These are phyloP conservation scores for Cossypha caffra DNA, from an alignment of 2,797 vertebrate genomes.

Conservation along the genomic window DNA sequence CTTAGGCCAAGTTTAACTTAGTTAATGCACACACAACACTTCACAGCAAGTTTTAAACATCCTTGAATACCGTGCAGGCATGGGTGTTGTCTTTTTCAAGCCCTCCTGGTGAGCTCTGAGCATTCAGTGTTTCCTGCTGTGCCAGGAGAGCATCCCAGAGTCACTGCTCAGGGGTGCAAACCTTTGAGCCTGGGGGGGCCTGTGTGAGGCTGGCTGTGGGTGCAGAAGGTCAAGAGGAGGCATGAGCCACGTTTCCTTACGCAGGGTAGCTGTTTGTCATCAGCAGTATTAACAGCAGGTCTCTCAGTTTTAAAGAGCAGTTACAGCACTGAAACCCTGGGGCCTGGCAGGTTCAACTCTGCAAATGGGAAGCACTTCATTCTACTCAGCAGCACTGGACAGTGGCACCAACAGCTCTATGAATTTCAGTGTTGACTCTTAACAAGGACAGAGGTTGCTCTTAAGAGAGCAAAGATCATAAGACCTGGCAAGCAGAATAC, in stretches of 20 bases:
- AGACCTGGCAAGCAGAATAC: neutral
- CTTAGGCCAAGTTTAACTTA: neutral
- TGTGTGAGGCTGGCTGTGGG: fast-evolving
- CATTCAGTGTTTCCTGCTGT: neutral
- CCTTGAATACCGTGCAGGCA: neutral
- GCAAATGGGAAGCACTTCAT: neutral
- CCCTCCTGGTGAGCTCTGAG: neutral
- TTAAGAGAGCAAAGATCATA: neutral
- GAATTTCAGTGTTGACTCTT: neutral
- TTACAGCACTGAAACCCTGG: neutral
- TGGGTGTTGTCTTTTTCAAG: neutral
- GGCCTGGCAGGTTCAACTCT: neutral
- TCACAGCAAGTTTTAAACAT: neutral
- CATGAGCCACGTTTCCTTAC: neutral
- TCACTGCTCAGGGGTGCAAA: neutral
- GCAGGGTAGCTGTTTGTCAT: neutral
- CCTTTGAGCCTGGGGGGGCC: neutral
- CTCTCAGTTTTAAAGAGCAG: neutral
- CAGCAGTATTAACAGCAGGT: neutral
- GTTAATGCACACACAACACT: neutral
- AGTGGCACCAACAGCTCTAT: neutral
- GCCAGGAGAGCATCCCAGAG: neutral
- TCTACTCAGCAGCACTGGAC: neutral
- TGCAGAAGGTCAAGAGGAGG: neutral
- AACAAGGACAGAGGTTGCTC: neutral